Percentiles rank a stretch among this genome's conserved stretches.
phyloP scores from a whole-genome alignment of 1,140 invertebrate genomes.

The Luehdorfia chinensis region DNA sequence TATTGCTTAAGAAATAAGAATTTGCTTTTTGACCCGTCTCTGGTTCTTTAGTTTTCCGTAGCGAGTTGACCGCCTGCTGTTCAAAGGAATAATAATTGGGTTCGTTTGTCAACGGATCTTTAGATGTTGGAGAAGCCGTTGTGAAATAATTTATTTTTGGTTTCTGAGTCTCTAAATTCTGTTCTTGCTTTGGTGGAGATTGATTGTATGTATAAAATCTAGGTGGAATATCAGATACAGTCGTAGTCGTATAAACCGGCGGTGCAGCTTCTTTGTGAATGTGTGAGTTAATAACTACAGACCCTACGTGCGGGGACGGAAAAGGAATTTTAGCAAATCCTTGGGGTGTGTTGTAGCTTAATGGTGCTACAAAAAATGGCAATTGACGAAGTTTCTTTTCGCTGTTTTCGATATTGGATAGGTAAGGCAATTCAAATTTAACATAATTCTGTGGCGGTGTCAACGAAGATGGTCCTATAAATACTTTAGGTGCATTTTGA shows the following conservation, averaged over 20 bases:
- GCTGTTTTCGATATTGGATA: constrained; percentile 84
- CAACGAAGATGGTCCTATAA: constrained; percentile 87
- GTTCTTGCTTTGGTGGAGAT: constrained; percentile 29
- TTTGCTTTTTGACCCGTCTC: constrained; percentile 34
- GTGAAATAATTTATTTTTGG: constrained; percentile 57
- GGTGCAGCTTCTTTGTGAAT: constrained; percentile 45
- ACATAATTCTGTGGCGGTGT: constrained; percentile 83
- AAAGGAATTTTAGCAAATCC: constrained; percentile 90
- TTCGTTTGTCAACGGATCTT: constrained; percentile 35
- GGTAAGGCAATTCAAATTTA: constrained; percentile 89
- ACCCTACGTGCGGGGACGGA: constrained; percentile 90
- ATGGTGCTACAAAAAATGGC: constrained; percentile 90
- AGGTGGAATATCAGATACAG: constrained; percentile 32
- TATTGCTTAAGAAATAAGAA: constrained; percentile 52
- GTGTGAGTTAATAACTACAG: constrained; percentile 83
- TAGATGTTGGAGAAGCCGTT: constrained; percentile 50
- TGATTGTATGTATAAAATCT: constrained; percentile 40
- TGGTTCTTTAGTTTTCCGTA: constrained; percentile 39
- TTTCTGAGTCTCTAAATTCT: constrained; percentile 47
- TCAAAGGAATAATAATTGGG: constrained; percentile 64
- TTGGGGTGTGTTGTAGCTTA: constrained; percentile 87
- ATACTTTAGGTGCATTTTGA: constrained; percentile 82
- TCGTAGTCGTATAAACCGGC: constrained; percentile 17
- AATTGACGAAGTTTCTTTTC: constrained; percentile 85
- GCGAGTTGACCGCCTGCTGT: constrained; percentile 55